Base-by-base conservation (phyloP, 2,888 invertebrate species). In the Electrophaes corylata region DNA sequence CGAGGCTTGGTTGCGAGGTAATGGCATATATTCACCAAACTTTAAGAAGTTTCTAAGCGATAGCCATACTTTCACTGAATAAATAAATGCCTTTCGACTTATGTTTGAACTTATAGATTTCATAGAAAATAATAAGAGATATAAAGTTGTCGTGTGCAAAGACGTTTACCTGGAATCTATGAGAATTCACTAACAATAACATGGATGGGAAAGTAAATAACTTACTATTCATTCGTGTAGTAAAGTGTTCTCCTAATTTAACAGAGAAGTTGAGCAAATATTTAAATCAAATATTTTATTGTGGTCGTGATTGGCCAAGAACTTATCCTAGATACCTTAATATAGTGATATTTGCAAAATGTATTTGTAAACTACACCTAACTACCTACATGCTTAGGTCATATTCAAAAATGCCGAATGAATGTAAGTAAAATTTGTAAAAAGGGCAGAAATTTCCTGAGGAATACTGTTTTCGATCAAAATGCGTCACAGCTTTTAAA, bases 151-250 rank as follows among this genome's bases (percentile, higher is more conserved):
- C 58, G 53, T 58, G 23, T 58, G 53, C 33, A 52, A 59, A 20
- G 11, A 67, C 75, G 75, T 81, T 83, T 85, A 85, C 83, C 78
- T 79, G 85, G 81, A 84, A 80, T 78, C 81, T 78, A 77, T 71
- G 71, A 79, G 83, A 81, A 85, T 86, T 79, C 78, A 76, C 78
- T 79, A 78, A 83, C 80, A 86, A 86, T 79, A 86, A 82, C 79
- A 82, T 70, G 65, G 80, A 69, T 86, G 84, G 82, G 86, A 86
- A 85, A 78, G 81, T 69, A 86, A 87, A 89, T 75, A 86, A 62
- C 65, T 48, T 57, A 65, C 67, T 60, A 64, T 62, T 59, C 50
- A 64, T 48, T 57, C 63, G 61, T 53, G 65, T 68, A 62, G 62
- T 58, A 64, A 62, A 71, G 74, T 68, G 70, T 73, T 72, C 71